Evolutionary conservation across 2,797 vertebrate species (phyloP).

Genomic region (Molossus alvarezi): DNA sequence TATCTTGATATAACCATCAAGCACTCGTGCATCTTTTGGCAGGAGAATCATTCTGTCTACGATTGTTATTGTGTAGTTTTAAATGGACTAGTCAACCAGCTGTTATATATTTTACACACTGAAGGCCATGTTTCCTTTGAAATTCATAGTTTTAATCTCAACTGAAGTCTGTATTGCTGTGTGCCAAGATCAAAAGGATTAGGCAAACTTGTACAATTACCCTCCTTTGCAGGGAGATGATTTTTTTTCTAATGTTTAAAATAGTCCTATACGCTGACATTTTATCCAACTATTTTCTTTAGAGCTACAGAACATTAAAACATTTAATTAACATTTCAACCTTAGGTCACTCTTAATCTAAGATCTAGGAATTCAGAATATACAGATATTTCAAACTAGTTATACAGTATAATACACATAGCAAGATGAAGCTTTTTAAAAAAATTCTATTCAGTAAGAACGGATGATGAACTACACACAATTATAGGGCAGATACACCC

Average conservation of each 20-base stretch:
- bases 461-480: neutral
- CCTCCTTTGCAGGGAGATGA: conserved; percentile 79
- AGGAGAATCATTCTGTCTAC: conserved; percentile 72
- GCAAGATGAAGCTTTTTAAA: conserved; percentile 48
- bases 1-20: conserved; percentile 79
- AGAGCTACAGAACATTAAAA: conserved; percentile 85
- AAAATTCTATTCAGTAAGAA: conserved; percentile 28
- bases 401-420: conserved; percentile 44
- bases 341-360: conserved; percentile 81
- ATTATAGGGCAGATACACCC: neutral
- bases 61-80: conserved; percentile 81
- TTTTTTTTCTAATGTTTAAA: conserved; percentile 82
- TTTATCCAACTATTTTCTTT: conserved; percentile 86
- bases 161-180: conserved; percentile 85
- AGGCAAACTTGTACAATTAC: conserved; percentile 83
- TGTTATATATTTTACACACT: conserved; percentile 87
- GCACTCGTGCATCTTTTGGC: conserved; percentile 61
- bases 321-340: conserved; percentile 86
- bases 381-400: conserved; percentile 72
- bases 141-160: conserved; percentile 87
- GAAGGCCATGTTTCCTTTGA: conserved; percentile 88
- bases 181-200: conserved; percentile 84
- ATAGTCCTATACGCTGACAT: conserved; percentile 83
- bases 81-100: conserved; percentile 85
- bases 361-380: conserved; percentile 78